Percentiles rank a stretch among this genome's conserved stretches.
phyloP scores from a whole-genome alignment of 2,113 vertebrate genomes.

The Agelaius tricolor region DNA sequence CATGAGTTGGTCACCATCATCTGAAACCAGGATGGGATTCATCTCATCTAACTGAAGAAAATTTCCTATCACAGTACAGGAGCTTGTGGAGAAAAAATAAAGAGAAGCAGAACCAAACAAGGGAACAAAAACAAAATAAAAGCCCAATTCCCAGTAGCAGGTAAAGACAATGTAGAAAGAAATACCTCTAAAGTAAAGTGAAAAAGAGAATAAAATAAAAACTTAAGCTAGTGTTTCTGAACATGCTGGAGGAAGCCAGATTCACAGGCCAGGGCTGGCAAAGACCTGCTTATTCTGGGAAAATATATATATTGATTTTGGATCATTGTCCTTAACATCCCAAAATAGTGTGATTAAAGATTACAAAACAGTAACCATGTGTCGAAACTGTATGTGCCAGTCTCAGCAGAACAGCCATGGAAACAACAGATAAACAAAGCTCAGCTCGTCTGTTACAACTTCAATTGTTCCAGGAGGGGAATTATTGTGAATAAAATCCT shows the following conservation, averaged over 20 bases:
- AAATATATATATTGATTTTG: constrained; percentile 55
- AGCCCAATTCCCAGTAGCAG: neutral
- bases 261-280: constrained; percentile 24
- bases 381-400: neutral
- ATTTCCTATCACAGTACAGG: neutral
- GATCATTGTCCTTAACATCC: neutral
- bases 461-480: neutral
- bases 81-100: neutral
- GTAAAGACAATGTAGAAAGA: neutral
- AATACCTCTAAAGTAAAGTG: neutral
- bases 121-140: neutral
- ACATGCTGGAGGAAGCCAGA: neutral
- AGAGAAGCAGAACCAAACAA: neutral
- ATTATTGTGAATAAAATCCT: neutral
- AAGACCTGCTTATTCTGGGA: constrained; percentile 15
- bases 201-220: neutral
- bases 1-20: neutral
- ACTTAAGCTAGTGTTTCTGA: neutral
- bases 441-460: neutral
- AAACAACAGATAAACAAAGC: constrained; percentile 17
- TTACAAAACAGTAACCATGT: neutral
- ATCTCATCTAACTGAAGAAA: neutral
- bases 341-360: constrained; percentile 24
- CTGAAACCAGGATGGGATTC: neutral
- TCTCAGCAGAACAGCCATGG: neutral